Percentiles rank a stretch among this genome's conserved stretches.
Evolutionary conservation across 1,140 invertebrate species (phyloP).

Genomic region (Hylyphantes graminicola): DNA sequence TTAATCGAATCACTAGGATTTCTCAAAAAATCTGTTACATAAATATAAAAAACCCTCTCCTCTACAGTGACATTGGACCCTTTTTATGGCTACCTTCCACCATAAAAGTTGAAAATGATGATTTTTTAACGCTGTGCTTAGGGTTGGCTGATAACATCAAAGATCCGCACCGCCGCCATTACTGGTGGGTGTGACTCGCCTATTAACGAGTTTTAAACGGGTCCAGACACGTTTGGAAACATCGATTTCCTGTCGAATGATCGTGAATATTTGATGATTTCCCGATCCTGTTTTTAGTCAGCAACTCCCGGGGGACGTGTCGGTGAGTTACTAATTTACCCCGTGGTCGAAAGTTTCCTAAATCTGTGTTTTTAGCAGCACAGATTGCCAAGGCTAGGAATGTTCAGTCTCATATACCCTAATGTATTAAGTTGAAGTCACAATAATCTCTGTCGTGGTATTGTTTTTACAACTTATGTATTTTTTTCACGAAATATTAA

Average conservation of each 20-base stretch:
- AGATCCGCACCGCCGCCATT: slow-evolving; percentile 12
- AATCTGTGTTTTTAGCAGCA: too few relatives aligned
- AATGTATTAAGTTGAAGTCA: too few relatives aligned
- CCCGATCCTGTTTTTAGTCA: too few relatives aligned
- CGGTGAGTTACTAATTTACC: too few relatives aligned
- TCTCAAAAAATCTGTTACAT: not conserved
- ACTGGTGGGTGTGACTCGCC: slow-evolving; percentile 22
- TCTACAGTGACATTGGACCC: not conserved
- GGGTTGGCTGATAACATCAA: slow-evolving; percentile 17
- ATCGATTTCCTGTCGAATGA: slow-evolving; percentile 29
- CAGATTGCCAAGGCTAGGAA: too few relatives aligned
- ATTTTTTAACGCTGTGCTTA: not conserved
- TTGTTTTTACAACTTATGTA: too few relatives aligned
- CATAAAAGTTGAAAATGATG: not conserved
- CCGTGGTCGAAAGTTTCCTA: too few relatives aligned
- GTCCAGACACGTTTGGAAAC: slow-evolving; percentile 14
- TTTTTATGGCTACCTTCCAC: not conserved
- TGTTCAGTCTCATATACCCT: too few relatives aligned
- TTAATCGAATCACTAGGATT: not conserved
- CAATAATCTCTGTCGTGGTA: too few relatives aligned
- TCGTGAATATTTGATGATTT: not conserved
- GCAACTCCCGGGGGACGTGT: too few relatives aligned
- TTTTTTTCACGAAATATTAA: too few relatives aligned
- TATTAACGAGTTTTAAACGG: slow-evolving; percentile 13
- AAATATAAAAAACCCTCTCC: not conserved